Evolutionary conservation across 2,797 vertebrate genomes (phyloP), one percentile per base, ranked within the genome.

Genomic region (Todus mexicanus): DNA sequence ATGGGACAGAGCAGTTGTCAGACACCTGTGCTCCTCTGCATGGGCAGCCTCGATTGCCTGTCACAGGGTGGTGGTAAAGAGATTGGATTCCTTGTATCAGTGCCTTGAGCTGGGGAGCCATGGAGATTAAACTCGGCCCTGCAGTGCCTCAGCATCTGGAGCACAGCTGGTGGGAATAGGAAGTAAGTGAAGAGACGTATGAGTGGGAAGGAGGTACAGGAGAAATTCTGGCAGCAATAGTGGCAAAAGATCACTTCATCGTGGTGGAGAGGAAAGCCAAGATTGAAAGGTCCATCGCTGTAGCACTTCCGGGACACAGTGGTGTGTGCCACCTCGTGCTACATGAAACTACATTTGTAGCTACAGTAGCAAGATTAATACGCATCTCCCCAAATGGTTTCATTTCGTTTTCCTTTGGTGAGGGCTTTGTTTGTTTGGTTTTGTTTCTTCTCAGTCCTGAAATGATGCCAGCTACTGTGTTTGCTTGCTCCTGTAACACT

Each of bases 401-500:
- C 15, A 37, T 82, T 84, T 89, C 9, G 2, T 96, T 95, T 96
- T 53, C 57, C 54, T 91, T 68, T 42, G 70, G 57, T 45, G 43
- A 96, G 92, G 83, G 83, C 87, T 95, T 96, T 10, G 27, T 93
- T 96, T 89, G 76, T 88, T 94, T 95, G 86, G 53, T 93, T 95
- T 87, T 85, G 82, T 93, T 94, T 94, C 95, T 95, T 86, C 88
- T 94, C 81, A 95, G 90, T 81, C 90, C 71, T 79, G 84, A 96
- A 72, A 94, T 93, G 69, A 93, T 94, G 93, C 90, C 87, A 86
- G 74, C 93, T 95, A 50, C 92, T 87, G 38, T 84, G 86, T 95
- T 96, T 95, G 96, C 97, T 97, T 97, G 96, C 97, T 96, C 69
- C 93, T 96, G 29, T 89, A 96, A 97, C 94, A 54, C 95, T 63